These are phyloP conservation scores for Tonatia bakeri DNA, from an alignment of 2,113 vertebrate genomes.

Conservation along the genomic window DNA sequence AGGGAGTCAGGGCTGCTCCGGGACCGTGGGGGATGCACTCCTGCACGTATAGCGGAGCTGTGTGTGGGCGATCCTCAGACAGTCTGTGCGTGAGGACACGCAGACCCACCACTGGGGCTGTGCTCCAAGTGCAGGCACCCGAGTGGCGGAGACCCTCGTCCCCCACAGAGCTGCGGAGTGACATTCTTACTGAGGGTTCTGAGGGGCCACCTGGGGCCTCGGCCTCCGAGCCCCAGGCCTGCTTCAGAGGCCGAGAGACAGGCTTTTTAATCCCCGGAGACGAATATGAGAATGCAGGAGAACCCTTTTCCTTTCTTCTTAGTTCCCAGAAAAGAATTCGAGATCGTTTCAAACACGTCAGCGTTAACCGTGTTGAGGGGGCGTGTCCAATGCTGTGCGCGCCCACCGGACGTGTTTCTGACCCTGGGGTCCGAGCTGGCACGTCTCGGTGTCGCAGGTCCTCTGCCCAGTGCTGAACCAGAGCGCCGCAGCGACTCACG, in stretches of 20 bases:
- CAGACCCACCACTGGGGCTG: no score
- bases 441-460: neutral
- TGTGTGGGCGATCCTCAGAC: no score
- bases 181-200: no score
- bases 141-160: no score
- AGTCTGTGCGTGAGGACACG: no score
- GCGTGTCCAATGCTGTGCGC: fast-evolving
- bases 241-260: neutral
- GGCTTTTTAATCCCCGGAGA: neutral
- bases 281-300: neutral
- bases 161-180: no score
- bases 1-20: neutral
- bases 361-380: neutral
- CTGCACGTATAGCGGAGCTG: no score
- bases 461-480: no score
- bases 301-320: no score
- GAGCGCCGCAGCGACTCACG: neutral
- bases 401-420: fast-evolving
- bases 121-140: no score
- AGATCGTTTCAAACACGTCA: neutral
- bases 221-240: neutral
- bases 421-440: fast-evolving
- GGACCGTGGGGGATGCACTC: fast-evolving
- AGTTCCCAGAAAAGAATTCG: neutral
- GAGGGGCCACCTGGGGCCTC: no score